These are phyloP conservation scores for Drosophila nebulosa DNA, from an alignment of 1,140 invertebrate genomes.

Conservation along the genomic window DNA sequence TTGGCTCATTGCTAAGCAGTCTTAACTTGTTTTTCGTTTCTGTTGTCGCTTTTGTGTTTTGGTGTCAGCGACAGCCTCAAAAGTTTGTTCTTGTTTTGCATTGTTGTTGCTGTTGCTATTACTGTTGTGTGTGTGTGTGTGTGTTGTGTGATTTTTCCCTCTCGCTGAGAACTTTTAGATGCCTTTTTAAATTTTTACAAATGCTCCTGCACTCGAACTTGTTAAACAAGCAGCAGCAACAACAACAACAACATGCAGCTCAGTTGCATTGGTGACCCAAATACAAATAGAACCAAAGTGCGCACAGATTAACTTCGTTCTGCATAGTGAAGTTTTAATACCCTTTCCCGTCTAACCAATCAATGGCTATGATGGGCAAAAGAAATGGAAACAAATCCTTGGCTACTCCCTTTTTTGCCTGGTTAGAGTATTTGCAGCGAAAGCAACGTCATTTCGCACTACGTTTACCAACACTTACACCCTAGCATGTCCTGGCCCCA, in stretches of 20 bases:
- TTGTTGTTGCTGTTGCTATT: conserved; percentile 1
- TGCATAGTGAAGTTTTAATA: background rate
- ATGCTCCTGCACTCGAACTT: conserved; percentile 74
- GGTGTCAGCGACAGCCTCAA: conserved; percentile 71
- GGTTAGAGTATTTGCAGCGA: background rate
- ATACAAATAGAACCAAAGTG: conserved; percentile 38
- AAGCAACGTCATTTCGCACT: conserved; percentile 63
- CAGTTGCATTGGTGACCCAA: conserved; percentile 60
- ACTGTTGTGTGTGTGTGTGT: conserved; percentile 11
- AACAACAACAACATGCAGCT: conserved; percentile 32
- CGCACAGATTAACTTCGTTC: background rate
- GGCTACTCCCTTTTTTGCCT: background rate
- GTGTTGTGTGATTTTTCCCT: conserved; percentile 27
- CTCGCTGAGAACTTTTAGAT: conserved; percentile 49
- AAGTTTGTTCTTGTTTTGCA: conserved; percentile 47
- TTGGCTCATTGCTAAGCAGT: background rate
- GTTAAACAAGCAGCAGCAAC: conserved; percentile 63
- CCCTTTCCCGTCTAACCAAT: background rate
- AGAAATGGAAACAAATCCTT: too few species aligned
- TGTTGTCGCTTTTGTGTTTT: conserved; percentile 59
- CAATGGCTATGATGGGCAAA: background rate
- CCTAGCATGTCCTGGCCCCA: conserved; percentile 34
- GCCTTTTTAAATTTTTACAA: conserved; percentile 72
- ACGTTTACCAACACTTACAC: conserved; percentile 75
- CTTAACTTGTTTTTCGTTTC: conserved; percentile 16